Evolutionary conservation across 1,140 invertebrate genomes (phyloP), one percentile per base, ranked within the genome.

Genomic region (Cydia strobilella): DNA sequence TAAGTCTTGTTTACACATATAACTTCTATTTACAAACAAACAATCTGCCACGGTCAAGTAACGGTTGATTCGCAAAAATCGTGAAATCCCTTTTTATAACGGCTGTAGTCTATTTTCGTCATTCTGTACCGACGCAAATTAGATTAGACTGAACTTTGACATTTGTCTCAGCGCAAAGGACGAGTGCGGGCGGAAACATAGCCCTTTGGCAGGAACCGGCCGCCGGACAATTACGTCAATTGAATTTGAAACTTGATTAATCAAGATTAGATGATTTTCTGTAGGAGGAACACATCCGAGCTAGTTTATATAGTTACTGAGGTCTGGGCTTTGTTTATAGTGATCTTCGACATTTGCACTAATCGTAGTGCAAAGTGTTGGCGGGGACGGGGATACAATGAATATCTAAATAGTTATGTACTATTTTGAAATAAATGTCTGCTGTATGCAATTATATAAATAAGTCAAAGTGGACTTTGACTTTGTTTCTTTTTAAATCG

Each of bases 91-190:
- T 77, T 71, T 73, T 18, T 51, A 18, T n/a, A n/a, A n/a, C 48
- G 48, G 15, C 48, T 51, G 1, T 15, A 48, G 63, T 74, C 51
- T 42, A 73, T 54, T 78, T 76, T 76, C 74, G 66, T 35, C 35
- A 39, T 35, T 69, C 76, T 51, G 54, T 75, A 48, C n/a, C 79
- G 81, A 81, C 80, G 78, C 48, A 81, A 79, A 80, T 78, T 76
- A 74, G 74, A 80, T 78, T 76, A 74, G 74, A 78, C 69, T 75
- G 79, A 83, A 77, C 82, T 59, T 62, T 81, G 82, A 79, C 80
- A 83, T 83, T 83, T 80, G 75, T 1, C 35, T 2, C 10, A 27
- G n/a, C n/a, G n/a, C 65, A 35, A 69, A 35, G 31, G 12, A 69
- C 27, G 18, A 69, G 65, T n/a, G 65, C 27, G n/a, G 31, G 65